These are phyloP conservation scores for Periplaneta americana DNA, from an alignment of 1,140 invertebrate species.

Conservation along the genomic window DNA sequence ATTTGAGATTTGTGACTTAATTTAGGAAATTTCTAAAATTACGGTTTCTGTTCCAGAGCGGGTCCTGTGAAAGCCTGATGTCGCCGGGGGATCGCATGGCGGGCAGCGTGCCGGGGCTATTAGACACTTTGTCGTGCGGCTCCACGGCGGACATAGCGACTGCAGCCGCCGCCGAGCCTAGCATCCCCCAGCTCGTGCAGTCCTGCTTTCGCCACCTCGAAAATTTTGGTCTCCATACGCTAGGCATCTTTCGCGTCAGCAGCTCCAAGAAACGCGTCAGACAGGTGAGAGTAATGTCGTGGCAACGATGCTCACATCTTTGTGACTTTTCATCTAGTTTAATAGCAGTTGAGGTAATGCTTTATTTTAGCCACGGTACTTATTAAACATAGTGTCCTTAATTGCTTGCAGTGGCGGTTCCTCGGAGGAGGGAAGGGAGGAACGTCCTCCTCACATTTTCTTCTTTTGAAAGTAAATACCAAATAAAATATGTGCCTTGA, in stretches of 20 bases:
- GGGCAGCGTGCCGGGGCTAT: constrained; percentile 48
- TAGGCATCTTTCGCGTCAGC: constrained; percentile 86
- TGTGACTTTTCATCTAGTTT: no score
- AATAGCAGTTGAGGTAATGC: no score
- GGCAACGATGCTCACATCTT: no score
- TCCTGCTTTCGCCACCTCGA: constrained; percentile 78
- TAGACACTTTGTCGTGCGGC: constrained; percentile 37
- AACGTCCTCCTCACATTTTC: no score
- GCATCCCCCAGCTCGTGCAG: constrained; percentile 65
- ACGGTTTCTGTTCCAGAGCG: constrained; percentile 46
- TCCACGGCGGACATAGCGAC: constrained; percentile 33
- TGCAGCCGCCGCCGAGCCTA: constrained; percentile 34
- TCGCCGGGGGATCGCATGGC: constrained; percentile 44
- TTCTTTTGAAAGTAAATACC: no score
- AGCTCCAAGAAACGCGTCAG: constrained; percentile 85
- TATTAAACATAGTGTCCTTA: no score
- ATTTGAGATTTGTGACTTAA: no score
- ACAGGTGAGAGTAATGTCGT: constrained; percentile 73
- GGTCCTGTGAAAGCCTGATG: constrained; percentile 62
- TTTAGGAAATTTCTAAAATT: no score
- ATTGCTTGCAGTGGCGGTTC: no score
- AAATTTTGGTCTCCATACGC: constrained; percentile 67
- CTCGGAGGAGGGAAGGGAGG: no score
- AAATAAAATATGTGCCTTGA: no score
- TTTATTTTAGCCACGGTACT: no score